Conservation (phyloP, 1,140 invertebrate genomes). For the Drosophila nannoptera region DNA sequence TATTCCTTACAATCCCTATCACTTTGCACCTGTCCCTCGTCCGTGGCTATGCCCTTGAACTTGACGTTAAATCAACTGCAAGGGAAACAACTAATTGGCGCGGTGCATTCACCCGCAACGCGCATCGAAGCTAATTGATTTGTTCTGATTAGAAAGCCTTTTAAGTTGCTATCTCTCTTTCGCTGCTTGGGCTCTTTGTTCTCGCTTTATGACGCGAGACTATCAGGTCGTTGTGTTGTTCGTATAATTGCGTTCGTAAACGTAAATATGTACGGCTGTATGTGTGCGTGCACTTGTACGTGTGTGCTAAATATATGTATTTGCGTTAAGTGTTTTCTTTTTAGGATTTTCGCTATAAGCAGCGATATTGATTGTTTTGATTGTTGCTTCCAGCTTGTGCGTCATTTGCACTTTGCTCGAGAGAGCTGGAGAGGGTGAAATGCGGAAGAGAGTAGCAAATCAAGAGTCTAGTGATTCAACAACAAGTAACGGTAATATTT, state of each 20-base stretch:
- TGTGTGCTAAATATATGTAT: neutral
- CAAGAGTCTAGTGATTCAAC: neutral
- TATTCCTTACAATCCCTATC: neutral
- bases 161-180: conserved; percentile 29
- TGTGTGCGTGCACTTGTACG: neutral
- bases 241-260: conserved; percentile 34
- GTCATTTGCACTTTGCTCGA: conserved; percentile 28
- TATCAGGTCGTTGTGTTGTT: conserved; percentile 35
- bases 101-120: conserved; percentile 49
- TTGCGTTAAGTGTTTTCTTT: conserved; percentile 39
- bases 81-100: conserved; percentile 33
- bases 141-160: conserved; percentile 58
- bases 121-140: conserved; percentile 59
- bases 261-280: neutral
- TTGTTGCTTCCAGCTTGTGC: conserved; percentile 26
- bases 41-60: conserved; percentile 45
- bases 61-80: conserved; percentile 33
- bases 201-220: conserved; percentile 44
- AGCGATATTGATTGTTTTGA: conserved; percentile 59
- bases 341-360: conserved; percentile 51
- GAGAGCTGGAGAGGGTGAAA: neutral
- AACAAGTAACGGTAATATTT: conserved; percentile 24
- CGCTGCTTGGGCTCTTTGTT: conserved; percentile 46
- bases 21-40: neutral
- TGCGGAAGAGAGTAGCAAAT: neutral